Conservation (phyloP, 2,113 vertebrate genomes). For the Hipposideros armiger region DNA sequence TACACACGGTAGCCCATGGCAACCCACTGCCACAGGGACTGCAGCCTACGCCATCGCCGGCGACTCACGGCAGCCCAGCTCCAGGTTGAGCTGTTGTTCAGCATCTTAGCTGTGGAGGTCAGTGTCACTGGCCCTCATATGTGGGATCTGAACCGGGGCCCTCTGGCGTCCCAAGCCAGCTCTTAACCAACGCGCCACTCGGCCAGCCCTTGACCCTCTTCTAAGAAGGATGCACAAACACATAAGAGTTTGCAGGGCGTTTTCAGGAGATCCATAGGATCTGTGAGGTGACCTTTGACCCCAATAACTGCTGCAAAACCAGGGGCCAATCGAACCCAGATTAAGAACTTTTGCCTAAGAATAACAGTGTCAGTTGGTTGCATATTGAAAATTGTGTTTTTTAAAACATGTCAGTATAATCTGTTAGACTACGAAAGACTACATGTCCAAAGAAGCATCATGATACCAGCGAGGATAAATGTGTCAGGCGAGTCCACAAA, state of each 20-base stretch:
- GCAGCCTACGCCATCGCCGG: no score
- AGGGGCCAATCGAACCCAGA: not conserved
- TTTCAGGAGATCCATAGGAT: not conserved
- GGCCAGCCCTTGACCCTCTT: not conserved
- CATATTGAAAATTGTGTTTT: not conserved
- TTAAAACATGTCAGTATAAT: not conserved
- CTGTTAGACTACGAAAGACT: not conserved
- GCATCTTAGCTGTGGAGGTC: no score
- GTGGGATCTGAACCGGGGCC: no score
- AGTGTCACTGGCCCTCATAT: no score
- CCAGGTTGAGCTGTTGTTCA: no score
- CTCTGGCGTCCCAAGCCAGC: no score
- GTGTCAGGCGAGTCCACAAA: no score
- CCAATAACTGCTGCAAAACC: not conserved
- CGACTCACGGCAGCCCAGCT: no score
- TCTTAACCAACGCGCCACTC: no score
- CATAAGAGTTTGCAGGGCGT: not conserved
- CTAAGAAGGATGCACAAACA: not conserved
- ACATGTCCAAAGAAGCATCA: not conserved
- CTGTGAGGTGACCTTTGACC: not conserved
- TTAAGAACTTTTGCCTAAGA: not conserved
- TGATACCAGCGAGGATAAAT: not conserved
- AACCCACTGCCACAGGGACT: no score
- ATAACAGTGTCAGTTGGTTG: not conserved
- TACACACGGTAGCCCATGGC: no score